These are phyloP conservation scores for Temnothorax rugatulus DNA, from an alignment of 2,888 invertebrate genomes.

Conservation along the genomic window DNA sequence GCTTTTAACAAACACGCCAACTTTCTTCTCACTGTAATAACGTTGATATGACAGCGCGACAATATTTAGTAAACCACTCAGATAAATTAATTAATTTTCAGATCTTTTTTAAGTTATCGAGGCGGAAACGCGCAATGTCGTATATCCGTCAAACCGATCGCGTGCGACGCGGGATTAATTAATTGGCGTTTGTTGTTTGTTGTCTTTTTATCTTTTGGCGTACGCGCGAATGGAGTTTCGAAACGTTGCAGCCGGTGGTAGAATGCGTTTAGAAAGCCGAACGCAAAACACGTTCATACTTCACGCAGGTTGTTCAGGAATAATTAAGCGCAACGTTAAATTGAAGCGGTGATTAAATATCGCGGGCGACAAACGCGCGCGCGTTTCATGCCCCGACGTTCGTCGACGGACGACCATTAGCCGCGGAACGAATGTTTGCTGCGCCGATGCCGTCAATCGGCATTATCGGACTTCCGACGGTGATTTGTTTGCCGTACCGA, in stretches of 20 bases:
- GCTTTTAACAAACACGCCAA: neutral
- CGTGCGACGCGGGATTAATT: neutral
- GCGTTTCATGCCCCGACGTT: slow-evolving; percentile 17
- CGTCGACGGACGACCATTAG: slow-evolving; percentile 34
- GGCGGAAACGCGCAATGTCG: neutral
- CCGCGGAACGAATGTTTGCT: slow-evolving; percentile 36
- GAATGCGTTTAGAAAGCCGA: slow-evolving; percentile 26
- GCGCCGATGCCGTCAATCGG: slow-evolving; percentile 26
- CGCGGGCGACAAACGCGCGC: slow-evolving; percentile 30
- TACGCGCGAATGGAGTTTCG: neutral
- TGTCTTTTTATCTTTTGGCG: neutral
- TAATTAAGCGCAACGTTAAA: slow-evolving; percentile 47
- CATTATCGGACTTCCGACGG: slow-evolving; percentile 49
- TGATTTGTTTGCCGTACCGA: slow-evolving; percentile 53
- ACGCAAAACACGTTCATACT: slow-evolving; percentile 2
- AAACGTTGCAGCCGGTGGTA: neutral
- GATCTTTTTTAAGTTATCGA: neutral
- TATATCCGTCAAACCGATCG: neutral
- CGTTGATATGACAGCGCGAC: neutral
- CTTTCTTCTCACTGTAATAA: neutral
- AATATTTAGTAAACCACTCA: neutral
- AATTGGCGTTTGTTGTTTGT: neutral
- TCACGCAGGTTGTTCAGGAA: slow-evolving; percentile 2
- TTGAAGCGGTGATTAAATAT: slow-evolving; percentile 42
- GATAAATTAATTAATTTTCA: slow-evolving; percentile 14